phyloP scores from a whole-genome alignment of 2,888 invertebrate genomes.

The Pristionchus arcanus region DNA sequence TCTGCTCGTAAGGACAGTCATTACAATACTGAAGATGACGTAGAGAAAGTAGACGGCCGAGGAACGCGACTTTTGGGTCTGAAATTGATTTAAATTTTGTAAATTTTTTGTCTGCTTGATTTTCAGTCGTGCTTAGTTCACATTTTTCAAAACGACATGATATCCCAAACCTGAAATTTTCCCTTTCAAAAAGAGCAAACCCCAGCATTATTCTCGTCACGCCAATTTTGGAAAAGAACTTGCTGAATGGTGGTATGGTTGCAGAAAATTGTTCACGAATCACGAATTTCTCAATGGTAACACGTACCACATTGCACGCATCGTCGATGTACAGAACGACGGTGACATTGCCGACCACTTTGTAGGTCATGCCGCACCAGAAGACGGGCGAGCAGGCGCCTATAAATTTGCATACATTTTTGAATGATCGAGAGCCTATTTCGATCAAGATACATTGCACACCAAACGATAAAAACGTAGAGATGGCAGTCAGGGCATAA shows the following conservation, averaged over 20 bases:
- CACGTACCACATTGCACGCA: not conserved
- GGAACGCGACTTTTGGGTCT: not conserved
- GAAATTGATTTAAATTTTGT: not conserved
- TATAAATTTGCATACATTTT: too few species aligned
- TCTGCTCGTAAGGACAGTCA: not conserved
- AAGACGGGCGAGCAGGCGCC: not conserved
- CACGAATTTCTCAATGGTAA: not conserved
- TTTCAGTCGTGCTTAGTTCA: too few species aligned
- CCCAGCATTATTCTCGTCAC: not conserved
- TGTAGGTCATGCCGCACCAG: conserved; percentile 5
- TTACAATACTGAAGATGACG: not conserved
- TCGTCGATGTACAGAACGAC: not conserved
- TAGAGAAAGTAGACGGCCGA: conserved; percentile 11
- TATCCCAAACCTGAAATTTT: not conserved
- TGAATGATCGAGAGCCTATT: too few species aligned
- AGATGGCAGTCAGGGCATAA: not conserved
- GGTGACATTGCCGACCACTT: not conserved
- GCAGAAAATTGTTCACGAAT: not conserved
- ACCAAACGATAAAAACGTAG: not conserved
- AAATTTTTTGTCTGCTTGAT: too few species aligned
- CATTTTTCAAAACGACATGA: not conserved
- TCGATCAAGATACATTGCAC: too few species aligned
- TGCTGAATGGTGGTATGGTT: not conserved
- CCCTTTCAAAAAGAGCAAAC: not conserved
- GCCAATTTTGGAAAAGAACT: not conserved